These are phyloP conservation scores for Spodoptera litura DNA, from an alignment of 1,140 invertebrate genomes.

Conservation along the genomic window DNA sequence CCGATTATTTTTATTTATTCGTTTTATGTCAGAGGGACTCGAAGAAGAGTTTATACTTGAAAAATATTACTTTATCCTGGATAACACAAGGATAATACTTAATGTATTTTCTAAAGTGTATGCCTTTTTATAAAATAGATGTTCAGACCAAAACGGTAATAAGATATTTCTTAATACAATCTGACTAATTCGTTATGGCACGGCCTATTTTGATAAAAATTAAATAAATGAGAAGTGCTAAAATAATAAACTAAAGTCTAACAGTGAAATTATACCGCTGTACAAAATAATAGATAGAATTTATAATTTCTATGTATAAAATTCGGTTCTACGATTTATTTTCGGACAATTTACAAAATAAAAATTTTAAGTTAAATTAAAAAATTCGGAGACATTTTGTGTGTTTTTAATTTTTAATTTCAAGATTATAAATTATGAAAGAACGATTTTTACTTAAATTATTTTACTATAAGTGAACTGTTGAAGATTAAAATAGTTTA, in stretches of 20 bases:
- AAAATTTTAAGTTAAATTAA: too few species aligned
- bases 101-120: neutral
- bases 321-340: too few species aligned
- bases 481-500: constrained; percentile 6
- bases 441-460: too few species aligned
- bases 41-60: neutral
- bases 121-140: constrained; percentile 19
- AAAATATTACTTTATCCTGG: neutral
- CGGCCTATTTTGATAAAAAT: constrained; percentile 61
- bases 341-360: too few species aligned
- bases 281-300: too few species aligned
- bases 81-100: neutral
- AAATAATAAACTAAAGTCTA: neutral
- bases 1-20: constrained; percentile 26
- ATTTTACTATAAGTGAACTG: neutral
- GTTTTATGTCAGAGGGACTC: too few species aligned
- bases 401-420: too few species aligned
- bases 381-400: too few species aligned
- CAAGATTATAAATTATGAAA: too few species aligned
- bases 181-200: constrained; percentile 81
- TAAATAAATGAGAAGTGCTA: constrained; percentile 43
- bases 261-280: too few species aligned
- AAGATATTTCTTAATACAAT: constrained; percentile 48
- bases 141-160: constrained; percentile 39
- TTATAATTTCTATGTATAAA: too few species aligned